Evolutionary conservation across 2,888 invertebrate genomes (phyloP).

Genomic region (Cheiracanthium punctorium): DNA sequence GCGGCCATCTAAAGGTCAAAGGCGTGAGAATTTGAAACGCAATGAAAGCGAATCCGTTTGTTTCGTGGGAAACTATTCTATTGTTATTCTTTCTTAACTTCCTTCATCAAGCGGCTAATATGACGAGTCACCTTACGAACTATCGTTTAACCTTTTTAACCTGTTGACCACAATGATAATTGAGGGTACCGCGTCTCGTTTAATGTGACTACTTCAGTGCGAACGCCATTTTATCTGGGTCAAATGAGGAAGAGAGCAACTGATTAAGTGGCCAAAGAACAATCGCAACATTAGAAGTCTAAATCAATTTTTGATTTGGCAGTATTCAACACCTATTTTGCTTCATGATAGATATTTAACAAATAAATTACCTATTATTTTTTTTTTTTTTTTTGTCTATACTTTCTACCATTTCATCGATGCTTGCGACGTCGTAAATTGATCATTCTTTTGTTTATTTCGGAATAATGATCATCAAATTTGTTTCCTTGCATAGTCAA

Average conservation of each 20-base stretch:
- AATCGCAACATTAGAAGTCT: background rate
- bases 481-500: too few relatives aligned
- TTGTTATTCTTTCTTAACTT: slow-evolving; percentile 30
- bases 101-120: slow-evolving; percentile 29
- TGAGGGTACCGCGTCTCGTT: slow-evolving; percentile 22
- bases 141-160: slow-evolving; percentile 61
- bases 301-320: background rate
- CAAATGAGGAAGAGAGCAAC: background rate
- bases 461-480: too few relatives aligned
- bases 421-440: too few relatives aligned
- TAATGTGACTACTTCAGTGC: background rate
- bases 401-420: too few relatives aligned
- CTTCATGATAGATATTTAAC: too few relatives aligned
- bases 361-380: too few relatives aligned
- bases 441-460: too few relatives aligned
- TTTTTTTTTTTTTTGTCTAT: too few relatives aligned
- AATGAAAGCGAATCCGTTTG: slow-evolving; percentile 54
- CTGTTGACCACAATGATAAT: slow-evolving; percentile 27
- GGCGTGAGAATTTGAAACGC: slow-evolving; percentile 56
- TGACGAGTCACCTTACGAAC: slow-evolving; percentile 31
- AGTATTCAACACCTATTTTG: background rate
- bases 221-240: background rate
- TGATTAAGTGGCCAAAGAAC: background rate
- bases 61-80: slow-evolving; percentile 48
- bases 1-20: slow-evolving; percentile 46